Percentiles rank a stretch among this genome's conserved stretches.
Conservation (phyloP, 2,797 vertebrate species). For the Meriones psammophilus region DNA sequence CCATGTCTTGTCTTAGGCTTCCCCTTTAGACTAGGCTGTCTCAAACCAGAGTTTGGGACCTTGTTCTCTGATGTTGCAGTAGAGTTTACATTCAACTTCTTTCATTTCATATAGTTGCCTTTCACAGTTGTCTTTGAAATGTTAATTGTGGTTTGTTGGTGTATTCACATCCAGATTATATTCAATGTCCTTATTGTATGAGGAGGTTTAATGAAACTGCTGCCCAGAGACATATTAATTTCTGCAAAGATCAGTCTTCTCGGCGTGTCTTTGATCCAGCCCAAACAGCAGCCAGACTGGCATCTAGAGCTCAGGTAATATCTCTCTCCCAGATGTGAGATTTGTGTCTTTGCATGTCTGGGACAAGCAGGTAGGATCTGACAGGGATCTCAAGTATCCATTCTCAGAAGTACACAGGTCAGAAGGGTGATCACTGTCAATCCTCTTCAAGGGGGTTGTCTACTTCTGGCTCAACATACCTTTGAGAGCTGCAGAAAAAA, state of each 20-base stretch:
- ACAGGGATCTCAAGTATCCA: background rate
- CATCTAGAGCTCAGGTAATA: constrained; percentile 75
- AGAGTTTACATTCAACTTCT: background rate
- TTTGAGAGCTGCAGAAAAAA: background rate
- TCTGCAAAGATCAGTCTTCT: constrained; percentile 82
- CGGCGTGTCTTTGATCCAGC: constrained; percentile 74
- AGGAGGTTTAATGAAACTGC: constrained; percentile 84
- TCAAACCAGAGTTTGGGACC: background rate
- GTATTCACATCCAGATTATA: constrained; percentile 77
- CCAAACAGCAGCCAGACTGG: constrained; percentile 62
- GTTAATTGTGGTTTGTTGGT: constrained; percentile 63
- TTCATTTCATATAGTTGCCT: background rate
- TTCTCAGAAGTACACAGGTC: background rate
- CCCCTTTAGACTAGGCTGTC: background rate
- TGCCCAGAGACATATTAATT: constrained; percentile 79
- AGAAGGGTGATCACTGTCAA: accelerated
- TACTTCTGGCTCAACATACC: background rate
- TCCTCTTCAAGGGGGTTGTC: background rate
- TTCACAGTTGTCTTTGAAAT: background rate
- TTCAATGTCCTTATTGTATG: constrained; percentile 83
- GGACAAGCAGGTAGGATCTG: background rate
- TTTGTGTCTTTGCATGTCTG: background rate
- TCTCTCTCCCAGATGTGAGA: background rate
- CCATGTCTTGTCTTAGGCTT: background rate
- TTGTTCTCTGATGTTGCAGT: background rate